These are phyloP conservation scores for Galaxias olidus DNA, from an alignment of 2,797 vertebrate genomes.

Conservation along the genomic window DNA sequence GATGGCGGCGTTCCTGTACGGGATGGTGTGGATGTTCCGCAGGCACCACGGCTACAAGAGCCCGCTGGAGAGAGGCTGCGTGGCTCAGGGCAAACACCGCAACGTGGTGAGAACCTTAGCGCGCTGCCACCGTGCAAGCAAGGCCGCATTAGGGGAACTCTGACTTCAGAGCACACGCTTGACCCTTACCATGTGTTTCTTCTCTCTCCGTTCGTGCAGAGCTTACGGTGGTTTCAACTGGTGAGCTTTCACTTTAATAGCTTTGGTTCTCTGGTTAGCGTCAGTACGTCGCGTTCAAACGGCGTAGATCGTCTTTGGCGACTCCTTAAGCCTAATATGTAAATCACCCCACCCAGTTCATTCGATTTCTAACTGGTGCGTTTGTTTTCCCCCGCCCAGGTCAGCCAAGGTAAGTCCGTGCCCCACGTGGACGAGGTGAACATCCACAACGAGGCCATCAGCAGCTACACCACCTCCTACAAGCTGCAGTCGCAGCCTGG, in stretches of 20 bases:
- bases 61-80: constrained; percentile 68
- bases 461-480: constrained; percentile 63
- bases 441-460: constrained; percentile 64
- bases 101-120: constrained; percentile 77
- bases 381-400: constrained; percentile 53
- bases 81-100: constrained; percentile 82
- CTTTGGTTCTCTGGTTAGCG: neutral
- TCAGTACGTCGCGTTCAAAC: neutral
- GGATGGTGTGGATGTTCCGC: constrained; percentile 62
- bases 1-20: constrained; percentile 52
- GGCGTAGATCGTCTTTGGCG: neutral
- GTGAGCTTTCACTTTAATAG: constrained; percentile 51
- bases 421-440: constrained; percentile 57
- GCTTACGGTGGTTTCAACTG: constrained; percentile 71
- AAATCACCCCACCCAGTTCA: neutral
- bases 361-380: neutral
- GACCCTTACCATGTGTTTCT: constrained; percentile 19
- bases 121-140: neutral
- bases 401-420: constrained; percentile 56
- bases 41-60: constrained; percentile 59
- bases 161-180: neutral
- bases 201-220: constrained; percentile 52
- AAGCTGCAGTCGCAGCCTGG: constrained; percentile 52
- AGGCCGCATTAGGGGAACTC: neutral
- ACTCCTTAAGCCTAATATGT: neutral